phyloP scores from a whole-genome alignment of 2,888 invertebrate species.

The Xylocampa areola region DNA sequence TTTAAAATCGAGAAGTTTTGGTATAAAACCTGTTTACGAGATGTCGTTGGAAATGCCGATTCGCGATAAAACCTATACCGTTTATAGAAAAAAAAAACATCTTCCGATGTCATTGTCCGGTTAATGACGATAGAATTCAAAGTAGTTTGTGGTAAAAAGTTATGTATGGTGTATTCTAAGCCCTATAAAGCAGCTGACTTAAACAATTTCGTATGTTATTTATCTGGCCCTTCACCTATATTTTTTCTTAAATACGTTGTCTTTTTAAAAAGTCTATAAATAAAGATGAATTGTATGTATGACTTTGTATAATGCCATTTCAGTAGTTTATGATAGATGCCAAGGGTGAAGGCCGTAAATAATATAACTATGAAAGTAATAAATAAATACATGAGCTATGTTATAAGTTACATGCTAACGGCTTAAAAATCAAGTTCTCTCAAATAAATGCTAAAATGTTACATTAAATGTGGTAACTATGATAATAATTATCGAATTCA shows the following conservation, averaged over 20 bases:
- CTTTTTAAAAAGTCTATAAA: constrained; percentile 4
- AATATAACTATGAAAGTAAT: too few species aligned
- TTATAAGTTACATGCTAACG: too few species aligned
- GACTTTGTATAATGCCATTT: background rate
- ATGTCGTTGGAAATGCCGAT: constrained; percentile 61
- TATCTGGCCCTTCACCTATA: constrained; percentile 38
- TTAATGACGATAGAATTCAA: constrained; percentile 71
- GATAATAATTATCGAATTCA: too few species aligned
- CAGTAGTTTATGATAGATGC: background rate
- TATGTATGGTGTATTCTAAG: constrained; percentile 25
- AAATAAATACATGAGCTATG: too few species aligned
- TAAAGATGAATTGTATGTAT: constrained; percentile 19
- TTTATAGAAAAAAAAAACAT: constrained; percentile 59
- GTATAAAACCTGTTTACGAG: constrained; percentile 51
- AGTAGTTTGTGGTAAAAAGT: constrained; percentile 51
- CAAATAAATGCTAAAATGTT: too few species aligned
- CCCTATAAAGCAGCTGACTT: constrained; percentile 28
- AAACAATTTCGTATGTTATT: constrained; percentile 39
- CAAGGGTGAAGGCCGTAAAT: background rate
- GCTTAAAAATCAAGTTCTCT: too few species aligned
- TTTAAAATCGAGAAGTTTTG: constrained; percentile 46
- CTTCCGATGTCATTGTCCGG: constrained; percentile 75
- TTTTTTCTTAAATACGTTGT: constrained; percentile 29
- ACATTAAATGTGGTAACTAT: too few species aligned
- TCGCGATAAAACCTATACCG: constrained; percentile 63